A percentile compares a stretch with the other conserved stretches of the same genome.
Evolutionary conservation across 2,113 vertebrate genomes (phyloP).

Genomic region (Ceratotherium simum): DNA sequence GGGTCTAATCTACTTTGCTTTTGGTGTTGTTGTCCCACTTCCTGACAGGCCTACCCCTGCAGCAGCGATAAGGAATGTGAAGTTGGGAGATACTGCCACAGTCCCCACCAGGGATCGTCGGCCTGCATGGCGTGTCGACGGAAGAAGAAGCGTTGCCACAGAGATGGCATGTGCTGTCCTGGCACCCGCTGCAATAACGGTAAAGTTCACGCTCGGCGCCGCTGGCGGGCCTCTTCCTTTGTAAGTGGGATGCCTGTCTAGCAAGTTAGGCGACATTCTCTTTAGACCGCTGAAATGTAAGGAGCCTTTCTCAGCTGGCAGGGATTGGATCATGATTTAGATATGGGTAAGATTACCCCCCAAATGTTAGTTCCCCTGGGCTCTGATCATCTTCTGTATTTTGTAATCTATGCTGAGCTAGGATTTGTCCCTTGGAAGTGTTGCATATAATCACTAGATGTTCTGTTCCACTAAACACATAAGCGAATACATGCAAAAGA

Average conservation of each 20-base stretch:
- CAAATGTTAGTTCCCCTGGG: neutral
- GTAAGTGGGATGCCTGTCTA: neutral
- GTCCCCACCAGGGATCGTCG: conserved; percentile 92
- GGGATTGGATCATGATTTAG: neutral
- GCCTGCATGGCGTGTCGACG: conserved; percentile 94
- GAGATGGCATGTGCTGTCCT: conserved; percentile 97
- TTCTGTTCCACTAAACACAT: neutral
- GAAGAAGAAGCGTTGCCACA: conserved; percentile 96
- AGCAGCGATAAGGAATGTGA: conserved; percentile 96
- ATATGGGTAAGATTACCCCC: neutral
- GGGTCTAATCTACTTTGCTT: neutral
- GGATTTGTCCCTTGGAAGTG: neutral
- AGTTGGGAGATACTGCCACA: conserved; percentile 95
- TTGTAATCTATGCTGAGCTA: neutral
- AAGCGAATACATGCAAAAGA: neutral
- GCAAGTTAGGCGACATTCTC: neutral
- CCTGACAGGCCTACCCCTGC: conserved; percentile 92
- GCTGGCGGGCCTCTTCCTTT: neutral
- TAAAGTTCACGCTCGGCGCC: conserved; percentile 65
- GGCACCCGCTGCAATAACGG: conserved; percentile 97
- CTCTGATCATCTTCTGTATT: neutral
- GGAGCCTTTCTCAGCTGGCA: neutral
- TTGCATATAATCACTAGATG: neutral
- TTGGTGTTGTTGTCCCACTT: neutral
- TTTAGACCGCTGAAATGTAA: neutral